These are phyloP conservation scores for Climacteris rufus DNA, from an alignment of 2,113 vertebrate genomes.

Conservation along the genomic window DNA sequence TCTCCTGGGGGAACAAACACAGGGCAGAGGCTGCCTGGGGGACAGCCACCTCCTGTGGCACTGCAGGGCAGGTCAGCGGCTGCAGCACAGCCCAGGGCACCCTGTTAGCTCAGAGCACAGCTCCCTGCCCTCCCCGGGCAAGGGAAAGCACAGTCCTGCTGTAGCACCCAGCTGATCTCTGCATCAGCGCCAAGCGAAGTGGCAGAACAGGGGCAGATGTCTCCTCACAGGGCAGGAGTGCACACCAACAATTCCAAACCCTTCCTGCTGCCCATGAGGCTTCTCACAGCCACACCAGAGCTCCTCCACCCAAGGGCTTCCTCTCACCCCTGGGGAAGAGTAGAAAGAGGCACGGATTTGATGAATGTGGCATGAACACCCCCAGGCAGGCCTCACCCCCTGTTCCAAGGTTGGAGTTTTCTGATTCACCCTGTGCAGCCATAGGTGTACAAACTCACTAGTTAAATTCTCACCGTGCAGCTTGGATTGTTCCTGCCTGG, in stretches of 20 bases:
- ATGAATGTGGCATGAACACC: background rate
- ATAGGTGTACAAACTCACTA: background rate
- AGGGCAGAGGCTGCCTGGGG: background rate
- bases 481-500: background rate
- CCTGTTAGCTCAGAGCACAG: background rate
- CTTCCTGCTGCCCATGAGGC: accelerated
- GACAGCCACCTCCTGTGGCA: accelerated
- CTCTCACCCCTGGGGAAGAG: background rate
- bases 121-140: background rate
- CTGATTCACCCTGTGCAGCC: background rate
- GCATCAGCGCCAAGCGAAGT: background rate
- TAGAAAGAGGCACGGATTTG: background rate
- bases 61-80: background rate
- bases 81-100: background rate
- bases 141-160: background rate
- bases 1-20: background rate
- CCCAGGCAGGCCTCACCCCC: background rate
- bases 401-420: background rate
- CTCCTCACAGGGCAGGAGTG: background rate
- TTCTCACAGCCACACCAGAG: background rate
- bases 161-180: background rate
- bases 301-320: background rate
- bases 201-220: background rate
- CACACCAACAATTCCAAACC: background rate
- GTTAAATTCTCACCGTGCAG: background rate